Conservation (phyloP, 1,140 invertebrate genomes). For the Nephila pilipes region DNA sequence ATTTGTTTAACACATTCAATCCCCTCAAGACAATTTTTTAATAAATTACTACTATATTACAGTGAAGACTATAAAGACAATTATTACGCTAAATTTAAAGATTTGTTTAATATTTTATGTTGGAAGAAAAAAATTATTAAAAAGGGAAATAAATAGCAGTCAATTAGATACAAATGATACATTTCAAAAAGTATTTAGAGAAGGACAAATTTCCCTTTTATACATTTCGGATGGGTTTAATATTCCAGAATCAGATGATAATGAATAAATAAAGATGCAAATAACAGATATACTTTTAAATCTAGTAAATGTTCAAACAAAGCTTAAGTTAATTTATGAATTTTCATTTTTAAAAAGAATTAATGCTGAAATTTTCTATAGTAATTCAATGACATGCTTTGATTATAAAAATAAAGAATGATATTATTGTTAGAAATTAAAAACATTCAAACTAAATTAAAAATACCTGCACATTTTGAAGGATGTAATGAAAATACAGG, state of each 20-base stretch:
- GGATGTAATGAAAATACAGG: not conserved
- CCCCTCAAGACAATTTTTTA: no score
- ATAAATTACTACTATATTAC: no score
- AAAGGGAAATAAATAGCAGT: not conserved
- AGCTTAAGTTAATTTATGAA: not conserved
- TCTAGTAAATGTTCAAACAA: constrained; percentile 3
- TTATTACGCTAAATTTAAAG: not conserved
- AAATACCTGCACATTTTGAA: not conserved
- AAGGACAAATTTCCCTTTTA: no score
- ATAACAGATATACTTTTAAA: not conserved
- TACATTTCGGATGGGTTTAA: no score
- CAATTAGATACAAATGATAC: not conserved
- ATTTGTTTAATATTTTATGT: not conserved
- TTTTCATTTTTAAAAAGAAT: no score
- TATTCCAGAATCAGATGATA: no score
- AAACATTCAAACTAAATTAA: constrained; percentile 2
- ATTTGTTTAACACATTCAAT: not conserved
- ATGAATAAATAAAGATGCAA: no score
- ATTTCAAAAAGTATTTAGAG: no score
- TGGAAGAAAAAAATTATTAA: not conserved
- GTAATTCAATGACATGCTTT: no score
- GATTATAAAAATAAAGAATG: constrained; percentile 2
- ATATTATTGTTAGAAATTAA: not conserved
- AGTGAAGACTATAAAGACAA: not conserved
- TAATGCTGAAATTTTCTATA: no score